Percentiles rank a stretch among this genome's conserved stretches.
These are phyloP conservation scores for Tinea trinotella DNA, from an alignment of 2,888 invertebrate species.

Conservation along the genomic window DNA sequence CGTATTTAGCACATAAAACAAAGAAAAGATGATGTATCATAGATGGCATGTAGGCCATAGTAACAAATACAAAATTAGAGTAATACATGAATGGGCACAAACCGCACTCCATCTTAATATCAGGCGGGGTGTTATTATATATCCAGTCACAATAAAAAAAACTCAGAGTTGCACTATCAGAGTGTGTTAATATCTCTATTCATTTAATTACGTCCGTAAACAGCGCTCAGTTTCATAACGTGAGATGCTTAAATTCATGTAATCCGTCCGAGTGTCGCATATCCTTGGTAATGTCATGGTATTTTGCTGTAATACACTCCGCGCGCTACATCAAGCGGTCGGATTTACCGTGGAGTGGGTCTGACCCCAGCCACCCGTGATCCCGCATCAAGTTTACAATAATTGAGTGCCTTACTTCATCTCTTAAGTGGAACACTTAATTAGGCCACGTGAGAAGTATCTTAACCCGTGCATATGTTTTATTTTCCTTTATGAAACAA, in stretches of 20 bases:
- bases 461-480: constrained; percentile 32
- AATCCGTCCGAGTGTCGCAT: constrained; percentile 60
- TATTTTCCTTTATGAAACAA: constrained; percentile 10
- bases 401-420: constrained; percentile 52
- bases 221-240: constrained; percentile 18
- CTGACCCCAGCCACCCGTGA: constrained; percentile 34
- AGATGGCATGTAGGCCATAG: no score
- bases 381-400: constrained; percentile 62
- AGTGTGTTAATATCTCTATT: not conserved
- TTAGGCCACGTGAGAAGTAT: constrained; percentile 57
- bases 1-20: no score
- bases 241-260: constrained; percentile 57
- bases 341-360: constrained; percentile 34
- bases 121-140: no score
- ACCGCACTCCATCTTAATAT: no score
- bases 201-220: not conserved
- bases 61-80: no score
- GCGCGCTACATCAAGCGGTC: constrained; percentile 27
- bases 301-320: constrained; percentile 42
- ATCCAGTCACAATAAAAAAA: no score
- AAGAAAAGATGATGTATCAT: no score
- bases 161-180: not conserved
- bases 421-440: constrained; percentile 55
- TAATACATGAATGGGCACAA: no score
- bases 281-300: constrained; percentile 47